Base-by-base conservation (phyloP, 2,113 vertebrate species). In the Phrynosoma platyrhinos region DNA sequence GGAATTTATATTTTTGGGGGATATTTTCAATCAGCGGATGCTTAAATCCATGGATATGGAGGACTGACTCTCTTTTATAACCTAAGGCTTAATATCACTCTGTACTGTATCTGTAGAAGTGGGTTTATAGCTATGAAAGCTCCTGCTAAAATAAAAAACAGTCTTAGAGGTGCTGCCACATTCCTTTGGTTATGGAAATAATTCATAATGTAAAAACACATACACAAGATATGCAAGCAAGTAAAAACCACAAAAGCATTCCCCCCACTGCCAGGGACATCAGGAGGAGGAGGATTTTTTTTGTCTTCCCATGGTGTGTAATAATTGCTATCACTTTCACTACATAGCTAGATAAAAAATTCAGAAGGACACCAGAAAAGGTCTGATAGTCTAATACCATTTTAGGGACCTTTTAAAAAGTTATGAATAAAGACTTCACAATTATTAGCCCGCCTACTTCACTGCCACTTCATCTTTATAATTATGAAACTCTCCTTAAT, bases 141-240 rank as follows among this genome's bases (percentile, higher is more conserved):
- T 62, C 13, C 13, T 62, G 13, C 58, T 62, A 62, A 62, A 62
- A 62, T 62, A 62, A 62, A 16, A 62, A 62, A 10, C 16, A 14
- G 13, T 62, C 13, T 62, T 62, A 62, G 14, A 62, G 16, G 87
- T 40, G 68, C 42, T 40, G 89, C 58, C 69, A 0, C 1, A 90
- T 88, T 89, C n/a, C 74, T 74, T 5, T 58, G 55, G 55, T 13
- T 77, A 84, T 3, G 1, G 0, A 0, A 91, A 25, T 1, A 47
- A 84, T 80, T 84, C 85, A 52, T 91, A 85, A 83, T 32, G 81
- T 88, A n/a, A 77, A 83, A 87, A 66, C 79, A 64, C 1, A 10
- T 5, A 14, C 16, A 32, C 14, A 55, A 9, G 4, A 55, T 71
- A 18, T 9, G 47, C 13, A 69, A 1, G 16, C 13, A 52, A 0